These are phyloP conservation scores for Leptobrachium leishanense DNA, from an alignment of 2,113 vertebrate species.

Conservation along the genomic window DNA sequence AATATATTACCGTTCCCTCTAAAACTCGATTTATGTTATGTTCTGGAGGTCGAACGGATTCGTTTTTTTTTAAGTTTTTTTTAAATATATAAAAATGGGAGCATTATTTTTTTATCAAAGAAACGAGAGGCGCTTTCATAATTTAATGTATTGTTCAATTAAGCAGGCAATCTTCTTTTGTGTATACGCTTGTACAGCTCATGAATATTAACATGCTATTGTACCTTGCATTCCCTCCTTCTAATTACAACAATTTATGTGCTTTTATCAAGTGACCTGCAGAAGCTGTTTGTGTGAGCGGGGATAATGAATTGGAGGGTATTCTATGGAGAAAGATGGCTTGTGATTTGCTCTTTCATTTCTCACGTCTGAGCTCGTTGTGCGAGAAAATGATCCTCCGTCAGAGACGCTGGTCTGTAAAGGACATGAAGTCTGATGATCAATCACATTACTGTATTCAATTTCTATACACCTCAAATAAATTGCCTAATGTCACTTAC, in stretches of 20 bases:
- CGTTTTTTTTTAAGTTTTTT: neutral
- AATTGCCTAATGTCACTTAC: too few species aligned
- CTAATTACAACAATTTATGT: slow-evolving; percentile 8
- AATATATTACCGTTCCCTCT: neutral
- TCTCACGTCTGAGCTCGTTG: too few species aligned
- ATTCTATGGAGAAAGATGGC: neutral
- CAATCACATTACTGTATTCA: too few species aligned
- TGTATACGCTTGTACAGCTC: slow-evolving; percentile 4
- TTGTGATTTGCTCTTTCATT: neutral
- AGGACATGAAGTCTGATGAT: too few species aligned
- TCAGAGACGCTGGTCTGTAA: too few species aligned
- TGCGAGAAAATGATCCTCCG: too few species aligned
- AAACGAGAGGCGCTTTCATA: neutral
- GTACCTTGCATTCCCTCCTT: neutral
- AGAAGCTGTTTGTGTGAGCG: neutral
- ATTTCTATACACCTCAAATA: too few species aligned
- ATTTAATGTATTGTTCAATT: slow-evolving; percentile 11
- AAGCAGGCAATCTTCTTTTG: slow-evolving; percentile 35
- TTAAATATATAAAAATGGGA: neutral
- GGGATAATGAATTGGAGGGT: neutral
- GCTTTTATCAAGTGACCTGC: neutral
- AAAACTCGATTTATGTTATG: neutral
- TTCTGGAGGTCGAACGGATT: neutral
- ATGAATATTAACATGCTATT: slow-evolving; percentile 13
- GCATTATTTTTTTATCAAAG: neutral